Base-by-base conservation (phyloP, 2,888 invertebrate genomes). In the Callyntrura guangdongensis region DNA sequence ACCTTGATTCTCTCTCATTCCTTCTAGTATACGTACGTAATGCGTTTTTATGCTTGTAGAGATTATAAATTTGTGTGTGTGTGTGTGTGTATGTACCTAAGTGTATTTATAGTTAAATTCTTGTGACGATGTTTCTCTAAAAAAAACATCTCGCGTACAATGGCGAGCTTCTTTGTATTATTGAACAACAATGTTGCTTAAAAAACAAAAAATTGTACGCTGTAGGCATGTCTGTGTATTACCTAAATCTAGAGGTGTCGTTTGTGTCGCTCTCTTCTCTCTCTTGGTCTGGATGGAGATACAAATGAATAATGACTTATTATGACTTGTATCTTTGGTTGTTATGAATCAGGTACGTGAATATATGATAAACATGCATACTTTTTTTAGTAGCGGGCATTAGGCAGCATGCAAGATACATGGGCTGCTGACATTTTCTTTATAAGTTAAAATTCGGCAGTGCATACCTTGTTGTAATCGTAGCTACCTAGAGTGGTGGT, bases 1-100 rank as follows among this genome's bases (percentile, higher is more conserved):
- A 67, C 67, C 67, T 22, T 22, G 67, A 67, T 67, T 67, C 67
- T 27, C 67, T 27, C 67, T 67, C 67, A 67, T 14, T 27, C n/a
- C n/a, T 59, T 59, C 17, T 59, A 36, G 36, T 36, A 36, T 36
- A 4, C 2, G 6, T 36, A 36, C 36, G n/a, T n/a, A n/a, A n/a
- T n/a, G 36, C 36, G 36, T 6, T 36, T 36, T 36, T 6, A 59
- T 53, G 11, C 53, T 11, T 53, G 9, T 53, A 14, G 36, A 53
- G 2, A 53, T 53, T 53, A 53, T 53, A 53, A 14, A 2, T 53
- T 14, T 53, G n/a, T 2, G n/a, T 53, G 47, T 47, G 14, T 12
- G 14, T 56, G 14, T 56, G 56, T 59, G n/a, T 8, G 17, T 59
- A 59, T 17, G 59, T 17, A 53, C 47, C 5, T 53, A 36, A 2